Evolutionary conservation across 2,113 vertebrate genomes (phyloP).

Genomic region (Theropithecus gelada): DNA sequence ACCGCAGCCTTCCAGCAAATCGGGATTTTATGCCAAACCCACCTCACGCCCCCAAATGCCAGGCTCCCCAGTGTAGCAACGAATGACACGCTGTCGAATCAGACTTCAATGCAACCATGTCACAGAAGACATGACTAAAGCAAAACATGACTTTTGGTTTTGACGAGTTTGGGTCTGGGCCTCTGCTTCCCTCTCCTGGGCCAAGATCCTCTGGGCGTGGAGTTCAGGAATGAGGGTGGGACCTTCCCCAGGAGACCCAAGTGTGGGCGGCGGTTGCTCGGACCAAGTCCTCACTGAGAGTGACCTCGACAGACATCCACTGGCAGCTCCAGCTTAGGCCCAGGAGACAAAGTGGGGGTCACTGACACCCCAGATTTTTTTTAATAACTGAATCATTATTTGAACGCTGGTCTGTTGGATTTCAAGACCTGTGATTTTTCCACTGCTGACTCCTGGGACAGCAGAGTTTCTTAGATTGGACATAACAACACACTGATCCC

Average conservation of each 20-base stretch:
- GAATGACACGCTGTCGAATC: accelerated
- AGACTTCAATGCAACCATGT: background rate
- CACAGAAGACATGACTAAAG: background rate
- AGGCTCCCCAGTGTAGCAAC: background rate
- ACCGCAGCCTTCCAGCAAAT: background rate
- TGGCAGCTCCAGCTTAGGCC: accelerated
- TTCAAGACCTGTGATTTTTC: conserved; percentile 17
- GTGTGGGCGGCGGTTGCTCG: accelerated
- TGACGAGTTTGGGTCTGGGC: background rate
- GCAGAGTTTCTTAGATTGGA: background rate
- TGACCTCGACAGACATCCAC: background rate
- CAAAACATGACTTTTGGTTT: background rate
- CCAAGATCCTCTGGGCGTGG: background rate
- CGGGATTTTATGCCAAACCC: background rate
- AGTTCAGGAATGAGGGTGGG: accelerated
- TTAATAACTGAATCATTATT: background rate
- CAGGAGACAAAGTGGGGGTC: background rate
- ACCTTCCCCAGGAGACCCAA: accelerated
- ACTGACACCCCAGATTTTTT: too few relatives aligned
- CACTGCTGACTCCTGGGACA: background rate
- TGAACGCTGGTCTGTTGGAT: background rate
- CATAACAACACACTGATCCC: background rate
- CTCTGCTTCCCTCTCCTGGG: accelerated
- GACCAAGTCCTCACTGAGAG: background rate
- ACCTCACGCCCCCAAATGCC: background rate